A percentile compares a stretch with the other conserved stretches of the same genome.
phyloP scores from a whole-genome alignment of 2,113 vertebrate genomes.

The Coryphaenoides rupestris region DNA sequence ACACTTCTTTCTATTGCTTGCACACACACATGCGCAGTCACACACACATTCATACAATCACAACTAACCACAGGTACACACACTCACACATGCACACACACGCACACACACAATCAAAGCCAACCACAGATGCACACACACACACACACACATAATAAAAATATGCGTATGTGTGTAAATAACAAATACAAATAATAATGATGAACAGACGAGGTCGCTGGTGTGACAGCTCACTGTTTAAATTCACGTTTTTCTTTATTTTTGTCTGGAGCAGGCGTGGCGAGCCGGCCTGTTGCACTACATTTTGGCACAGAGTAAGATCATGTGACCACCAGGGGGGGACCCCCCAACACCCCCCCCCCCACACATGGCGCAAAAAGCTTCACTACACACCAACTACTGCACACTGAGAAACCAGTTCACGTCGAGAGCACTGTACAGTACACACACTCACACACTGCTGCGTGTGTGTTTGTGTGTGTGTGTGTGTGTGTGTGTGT shows the following conservation, averaged over 20 bases:
- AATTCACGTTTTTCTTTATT: conserved; percentile 49
- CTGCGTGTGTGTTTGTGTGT: conserved; percentile 28
- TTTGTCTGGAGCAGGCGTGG: conserved; percentile 80
- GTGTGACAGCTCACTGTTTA: conserved; percentile 88
- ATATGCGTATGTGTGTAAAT: too few species aligned
- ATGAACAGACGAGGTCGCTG: conserved; percentile 4
- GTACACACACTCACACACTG: conserved; percentile 22
- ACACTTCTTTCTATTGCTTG: too few species aligned
- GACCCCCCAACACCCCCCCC: conserved; percentile 46
- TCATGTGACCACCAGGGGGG: conserved; percentile 82
- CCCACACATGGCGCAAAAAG: conserved; percentile 93
- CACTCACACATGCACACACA: too few species aligned
- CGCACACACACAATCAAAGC: too few species aligned
- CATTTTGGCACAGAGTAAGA: conserved; percentile 97
- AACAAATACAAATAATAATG: too few species aligned
- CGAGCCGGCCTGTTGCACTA: conserved; percentile 97
- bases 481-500: conserved; percentile 7
- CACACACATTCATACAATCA: too few species aligned
- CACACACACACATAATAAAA: too few species aligned
- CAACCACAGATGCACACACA: too few species aligned
- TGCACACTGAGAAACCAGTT: conserved; percentile 67
- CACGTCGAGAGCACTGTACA: conserved; percentile 64
- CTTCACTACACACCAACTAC: conserved; percentile 87
- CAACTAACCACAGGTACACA: too few species aligned
- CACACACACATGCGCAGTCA: too few species aligned